Evolutionary conservation across 2,113 vertebrate genomes (phyloP), one percentile per base, ranked within the genome.

Genomic region (Nicator chloris): DNA sequence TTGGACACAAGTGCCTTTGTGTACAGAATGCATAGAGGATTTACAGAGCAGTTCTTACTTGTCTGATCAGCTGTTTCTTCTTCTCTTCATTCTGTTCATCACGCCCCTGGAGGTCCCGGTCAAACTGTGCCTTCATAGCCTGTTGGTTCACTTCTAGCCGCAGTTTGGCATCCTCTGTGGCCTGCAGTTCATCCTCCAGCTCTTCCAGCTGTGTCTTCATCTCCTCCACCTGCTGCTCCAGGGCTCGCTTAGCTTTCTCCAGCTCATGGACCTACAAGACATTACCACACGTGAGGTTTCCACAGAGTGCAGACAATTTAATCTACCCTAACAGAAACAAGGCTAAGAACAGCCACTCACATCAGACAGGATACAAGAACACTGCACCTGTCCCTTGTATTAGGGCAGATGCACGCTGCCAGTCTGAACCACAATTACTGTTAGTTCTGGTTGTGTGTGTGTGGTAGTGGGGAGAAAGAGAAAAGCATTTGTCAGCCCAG

Each of bases 41-140:
- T 88, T 82, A 85, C 33, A 63, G 28, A 88, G 73, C 13, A 27
- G 3, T 6, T 56, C 95, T 28, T 82, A 99, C 99, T 98, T 99
- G 99, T 97, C 99, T 99, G 85, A 99, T 94, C 92, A 99, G 98
- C 73, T 99, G 98, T 75, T 99, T 99, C 98, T 98, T 99, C 98
- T 99, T 99, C 97, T 99, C 99, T 95, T 99, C 99, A 9, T 98
- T 99, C 98, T 99, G 99, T 90, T 99, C 99, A 6, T 99, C 99
- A 0, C 99, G 98, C 22, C 98, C 99, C 93, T 98, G 98, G 90
- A 99, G 98, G 95, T 99, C 99, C 28, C 99, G 95, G 86, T 99
- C 99, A 54, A 99, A 99, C 97, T 99, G 99, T 30, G 99, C 99
- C 95, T 99, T 99, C 98, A 99, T 98, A 93, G 99, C 99, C 98